These are phyloP conservation scores for Rhopalosiphum maidis DNA, from an alignment of 1,140 invertebrate genomes.

Conservation along the genomic window DNA sequence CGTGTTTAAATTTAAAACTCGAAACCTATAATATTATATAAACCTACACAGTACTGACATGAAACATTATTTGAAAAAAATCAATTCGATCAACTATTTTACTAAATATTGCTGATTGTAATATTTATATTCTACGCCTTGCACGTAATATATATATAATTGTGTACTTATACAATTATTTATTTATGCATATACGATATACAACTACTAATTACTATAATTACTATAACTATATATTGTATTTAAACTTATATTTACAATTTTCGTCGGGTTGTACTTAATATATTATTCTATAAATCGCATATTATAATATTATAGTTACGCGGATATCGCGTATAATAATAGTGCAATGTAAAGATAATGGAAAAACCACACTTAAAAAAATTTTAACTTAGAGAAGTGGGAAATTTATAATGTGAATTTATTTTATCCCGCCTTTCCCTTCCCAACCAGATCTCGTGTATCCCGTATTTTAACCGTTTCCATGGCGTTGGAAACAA, in stretches of 20 bases:
- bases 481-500: not conserved
- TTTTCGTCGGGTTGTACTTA: not conserved
- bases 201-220: too few species aligned
- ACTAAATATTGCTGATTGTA: not conserved
- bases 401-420: not conserved
- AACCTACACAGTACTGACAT: not conserved
- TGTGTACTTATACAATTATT: not conserved
- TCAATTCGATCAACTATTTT: not conserved
- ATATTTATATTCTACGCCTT: not conserved
- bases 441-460: not conserved
- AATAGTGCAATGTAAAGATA: not conserved
- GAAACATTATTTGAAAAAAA: not conserved
- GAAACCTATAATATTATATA: not conserved
- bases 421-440: not conserved
- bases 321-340: not conserved
- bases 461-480: not conserved
- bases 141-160: not conserved
- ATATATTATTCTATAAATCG: not conserved
- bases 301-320: constrained; percentile 4
- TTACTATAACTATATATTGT: not conserved
- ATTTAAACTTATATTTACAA: not conserved
- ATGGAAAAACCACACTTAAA: not conserved
- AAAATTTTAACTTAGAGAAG: not conserved
- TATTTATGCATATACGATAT: not conserved
- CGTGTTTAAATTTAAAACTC: too few species aligned